Evolutionary conservation across 2,888 invertebrate genomes (phyloP).

Genomic region (Ochropacha duplaris): DNA sequence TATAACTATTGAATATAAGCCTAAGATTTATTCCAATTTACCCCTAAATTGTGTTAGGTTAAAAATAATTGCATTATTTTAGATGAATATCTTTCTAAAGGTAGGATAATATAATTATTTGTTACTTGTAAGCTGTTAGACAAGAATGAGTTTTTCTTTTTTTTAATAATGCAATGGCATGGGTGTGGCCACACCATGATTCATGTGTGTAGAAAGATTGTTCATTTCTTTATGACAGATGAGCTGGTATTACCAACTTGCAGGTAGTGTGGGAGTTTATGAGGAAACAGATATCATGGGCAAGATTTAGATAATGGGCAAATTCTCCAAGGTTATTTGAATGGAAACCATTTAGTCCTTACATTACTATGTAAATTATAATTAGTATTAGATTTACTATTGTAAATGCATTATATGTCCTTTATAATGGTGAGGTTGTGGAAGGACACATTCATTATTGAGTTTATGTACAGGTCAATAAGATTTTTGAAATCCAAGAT

Average conservation of each 20-base stretch:
- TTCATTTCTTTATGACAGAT: background rate
- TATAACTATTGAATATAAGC: no score
- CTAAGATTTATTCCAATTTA: no score
- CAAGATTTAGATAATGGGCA: background rate
- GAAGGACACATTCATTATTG: background rate
- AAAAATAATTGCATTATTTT: no score
- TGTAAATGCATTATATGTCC: background rate
- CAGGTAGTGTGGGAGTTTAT: background rate
- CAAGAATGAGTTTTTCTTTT: background rate
- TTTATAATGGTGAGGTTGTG: background rate
- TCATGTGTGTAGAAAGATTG: background rate
- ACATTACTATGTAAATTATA: no score
- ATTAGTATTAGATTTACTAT: background rate
- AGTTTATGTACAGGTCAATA: slow-evolving; percentile 24
- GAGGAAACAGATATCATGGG: background rate
- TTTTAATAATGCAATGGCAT: background rate
- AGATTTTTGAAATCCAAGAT: slow-evolving; percentile 18
- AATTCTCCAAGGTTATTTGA: background rate
- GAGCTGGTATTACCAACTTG: background rate
- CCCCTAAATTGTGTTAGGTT: no score
- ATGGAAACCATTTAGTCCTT: background rate
- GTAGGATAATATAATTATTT: no score
- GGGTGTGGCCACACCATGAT: slow-evolving; percentile 1
- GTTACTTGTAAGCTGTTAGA: background rate
- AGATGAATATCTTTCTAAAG: no score